These are phyloP conservation scores for Petromus typicus DNA, from an alignment of 2,113 vertebrate species.

Conservation along the genomic window DNA sequence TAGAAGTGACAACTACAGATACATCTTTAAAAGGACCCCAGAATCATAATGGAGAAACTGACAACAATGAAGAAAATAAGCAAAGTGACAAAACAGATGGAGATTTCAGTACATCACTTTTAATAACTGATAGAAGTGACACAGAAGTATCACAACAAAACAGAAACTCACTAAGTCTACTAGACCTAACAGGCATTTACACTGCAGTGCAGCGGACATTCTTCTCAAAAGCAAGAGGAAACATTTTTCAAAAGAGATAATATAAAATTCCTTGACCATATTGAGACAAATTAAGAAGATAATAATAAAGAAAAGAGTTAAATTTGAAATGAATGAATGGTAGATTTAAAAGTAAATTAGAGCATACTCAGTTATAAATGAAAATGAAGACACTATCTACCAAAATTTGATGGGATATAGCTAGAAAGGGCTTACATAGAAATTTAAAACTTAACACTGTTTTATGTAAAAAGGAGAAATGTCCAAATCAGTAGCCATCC, in stretches of 20 bases:
- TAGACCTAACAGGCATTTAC: not conserved
- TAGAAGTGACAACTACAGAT: not conserved
- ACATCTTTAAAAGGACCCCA: not conserved
- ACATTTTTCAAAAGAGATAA: not conserved
- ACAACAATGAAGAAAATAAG: not conserved
- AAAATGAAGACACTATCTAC: not conserved
- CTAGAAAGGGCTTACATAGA: not conserved
- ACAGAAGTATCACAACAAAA: not conserved
- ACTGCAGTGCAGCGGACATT: not conserved
- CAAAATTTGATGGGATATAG: not conserved
- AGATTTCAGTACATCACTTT: not conserved
- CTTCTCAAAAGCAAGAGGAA: not conserved
- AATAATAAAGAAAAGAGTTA: not conserved
- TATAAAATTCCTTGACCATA: not conserved
- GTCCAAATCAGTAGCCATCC: too few species aligned
- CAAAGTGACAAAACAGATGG: not conserved
- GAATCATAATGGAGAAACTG: not conserved
- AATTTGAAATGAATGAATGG: not conserved
- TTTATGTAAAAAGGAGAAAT: not conserved
- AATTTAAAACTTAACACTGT: not conserved
- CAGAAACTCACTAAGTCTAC: not conserved
- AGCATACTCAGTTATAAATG: not conserved
- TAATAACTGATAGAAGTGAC: not conserved
- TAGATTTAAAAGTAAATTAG: not conserved
- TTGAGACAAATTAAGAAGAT: not conserved